phyloP scores from a whole-genome alignment of 1,140 invertebrate genomes.

The Zaprionus kolodkinae region DNA sequence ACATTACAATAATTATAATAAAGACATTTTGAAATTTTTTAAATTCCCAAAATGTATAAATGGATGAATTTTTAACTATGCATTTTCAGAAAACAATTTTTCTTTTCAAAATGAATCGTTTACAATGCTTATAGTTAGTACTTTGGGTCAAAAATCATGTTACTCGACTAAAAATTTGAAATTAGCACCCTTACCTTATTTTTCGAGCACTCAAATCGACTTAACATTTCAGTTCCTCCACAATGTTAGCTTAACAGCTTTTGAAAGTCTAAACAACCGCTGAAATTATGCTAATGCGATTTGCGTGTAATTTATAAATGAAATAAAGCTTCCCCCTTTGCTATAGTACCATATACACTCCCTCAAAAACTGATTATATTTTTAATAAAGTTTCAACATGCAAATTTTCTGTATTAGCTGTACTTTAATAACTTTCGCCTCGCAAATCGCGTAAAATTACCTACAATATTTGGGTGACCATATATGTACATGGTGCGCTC shows the following conservation, averaged over 20 bases:
- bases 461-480: neutral
- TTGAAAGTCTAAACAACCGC: neutral
- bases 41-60: too few relatives aligned
- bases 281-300: neutral
- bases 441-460: neutral
- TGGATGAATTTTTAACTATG: too few relatives aligned
- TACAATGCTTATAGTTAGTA: too few relatives aligned
- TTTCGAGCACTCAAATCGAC: too few relatives aligned
- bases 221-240: too few relatives aligned
- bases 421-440: constrained; percentile 7
- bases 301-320: neutral
- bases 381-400: neutral
- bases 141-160: too few relatives aligned
- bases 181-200: too few relatives aligned
- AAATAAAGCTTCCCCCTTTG: neutral
- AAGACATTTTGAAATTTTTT: too few relatives aligned
- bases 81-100: too few relatives aligned
- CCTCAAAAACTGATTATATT: neutral
- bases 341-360: neutral
- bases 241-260: neutral
- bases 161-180: too few relatives aligned
- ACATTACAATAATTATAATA: too few relatives aligned
- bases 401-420: neutral
- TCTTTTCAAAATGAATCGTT: too few relatives aligned
- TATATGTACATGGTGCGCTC: neutral